Evolutionary conservation across 2,888 invertebrate species (phyloP), one percentile per base, ranked within the genome.

Genomic region (Tachina grossa): DNA sequence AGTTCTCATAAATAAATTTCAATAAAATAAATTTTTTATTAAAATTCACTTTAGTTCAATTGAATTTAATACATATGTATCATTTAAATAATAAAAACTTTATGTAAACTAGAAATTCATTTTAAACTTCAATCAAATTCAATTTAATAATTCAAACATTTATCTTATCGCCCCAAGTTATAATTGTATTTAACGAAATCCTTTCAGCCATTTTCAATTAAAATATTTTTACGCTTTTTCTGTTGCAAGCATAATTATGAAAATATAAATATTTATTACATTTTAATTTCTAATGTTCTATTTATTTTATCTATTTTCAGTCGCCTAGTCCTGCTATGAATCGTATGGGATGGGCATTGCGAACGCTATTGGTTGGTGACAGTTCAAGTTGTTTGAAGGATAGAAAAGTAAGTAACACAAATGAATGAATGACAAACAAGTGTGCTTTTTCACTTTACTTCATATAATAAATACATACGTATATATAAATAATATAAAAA

Each of bases 311-410:
- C 71, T 45, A 39, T 41, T 88, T 88, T 8, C 91, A 94, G 94
- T 91, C 94, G 77, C 95, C 96, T 68, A 95, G 95, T 89, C 94
- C 95, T 88, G 94, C 94, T 89, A 94, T 96, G 92, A 94, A 94
- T 78, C 94, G 95, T 88, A 95, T 95, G 88, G 96, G 96, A 79
- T 95, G 95, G 94, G 95, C 96, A 13, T 91, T 96, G 69, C 93
- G 96, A 85, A 95, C 95, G 14, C 92, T 96, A 87, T 93, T 96
- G 83, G 92, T 96, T 87, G 94, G 95, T 90, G 94, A 95, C 88
- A 94, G 94, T 63, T 94, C 94, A 49, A 94, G 94, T 88, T 94
- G 95, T 92, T 94, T 95, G 76, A 93, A 95, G 87, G 95, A 95
- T 93, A 94, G 94, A 90, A 96, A 95, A 94, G 93, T 93, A 89